A percentile compares a stretch with the other conserved stretches of the same genome.
phyloP scores from a whole-genome alignment of 2,113 vertebrate species.

The Terrapene triunguis region DNA sequence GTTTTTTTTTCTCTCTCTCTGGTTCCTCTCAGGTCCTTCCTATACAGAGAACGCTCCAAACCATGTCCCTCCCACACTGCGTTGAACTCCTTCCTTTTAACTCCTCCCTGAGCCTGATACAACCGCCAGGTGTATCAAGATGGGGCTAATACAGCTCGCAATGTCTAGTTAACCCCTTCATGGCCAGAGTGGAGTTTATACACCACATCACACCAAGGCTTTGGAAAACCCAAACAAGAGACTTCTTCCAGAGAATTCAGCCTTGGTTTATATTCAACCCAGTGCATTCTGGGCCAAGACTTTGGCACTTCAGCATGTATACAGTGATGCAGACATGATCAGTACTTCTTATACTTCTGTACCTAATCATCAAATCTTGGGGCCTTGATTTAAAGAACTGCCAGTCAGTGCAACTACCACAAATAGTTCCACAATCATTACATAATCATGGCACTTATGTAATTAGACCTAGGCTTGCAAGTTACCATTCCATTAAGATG shows the following conservation, averaged over 20 bases:
- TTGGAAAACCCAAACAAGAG: fast-evolving
- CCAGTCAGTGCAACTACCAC: neutral
- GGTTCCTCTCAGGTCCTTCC: neutral
- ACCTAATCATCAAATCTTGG: neutral
- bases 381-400: neutral
- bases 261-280: neutral
- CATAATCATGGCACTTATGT: fast-evolving
- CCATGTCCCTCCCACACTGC: neutral
- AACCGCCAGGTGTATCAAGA: neutral
- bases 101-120: neutral
- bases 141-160: neutral
- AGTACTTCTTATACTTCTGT: neutral
- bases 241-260: neutral
- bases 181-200: neutral
- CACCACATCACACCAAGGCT: neutral
- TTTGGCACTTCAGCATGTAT: neutral
- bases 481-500: neutral
- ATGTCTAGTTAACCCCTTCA: neutral
- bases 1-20: neutral
- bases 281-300: neutral
- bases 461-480: neutral
- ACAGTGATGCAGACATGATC: neutral
- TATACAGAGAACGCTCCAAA: neutral
- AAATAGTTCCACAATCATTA: neutral
- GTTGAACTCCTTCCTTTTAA: too few species aligned